Percentiles rank a stretch among this genome's conserved stretches.
Conservation (phyloP, 2,113 vertebrate genomes). For the Shinisaurus crocodilurus region DNA sequence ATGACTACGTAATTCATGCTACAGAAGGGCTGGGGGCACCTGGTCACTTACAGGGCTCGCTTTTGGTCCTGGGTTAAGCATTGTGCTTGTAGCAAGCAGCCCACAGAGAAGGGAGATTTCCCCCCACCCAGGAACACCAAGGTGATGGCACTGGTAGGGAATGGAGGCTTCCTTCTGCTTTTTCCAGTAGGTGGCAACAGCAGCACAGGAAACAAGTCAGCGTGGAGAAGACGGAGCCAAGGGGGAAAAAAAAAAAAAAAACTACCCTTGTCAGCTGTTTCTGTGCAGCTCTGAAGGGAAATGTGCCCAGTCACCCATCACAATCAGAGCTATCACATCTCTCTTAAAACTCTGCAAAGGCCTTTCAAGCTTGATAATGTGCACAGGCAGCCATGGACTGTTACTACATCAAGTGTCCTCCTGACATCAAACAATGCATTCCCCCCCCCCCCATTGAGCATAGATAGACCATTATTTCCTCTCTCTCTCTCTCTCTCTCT, state of each 20-base stretch:
- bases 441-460: not conserved
- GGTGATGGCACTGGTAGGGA: not conserved
- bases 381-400: conserved; percentile 11
- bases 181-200: conserved; percentile 83
- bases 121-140: not conserved
- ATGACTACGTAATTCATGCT: not conserved
- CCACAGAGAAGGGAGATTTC: not conserved
- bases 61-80: not conserved
- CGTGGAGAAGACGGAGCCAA: not conserved
- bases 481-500: not conserved
- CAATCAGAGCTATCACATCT: conserved; percentile 10
- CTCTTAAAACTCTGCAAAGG: conserved; percentile 31
- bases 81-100: not conserved
- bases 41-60: not conserved
- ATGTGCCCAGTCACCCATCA: conserved; percentile 44
- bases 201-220: conserved; percentile 18
- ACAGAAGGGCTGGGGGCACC: no score
- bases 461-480: not conserved
- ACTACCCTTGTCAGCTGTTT: conserved; percentile 27
- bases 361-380: conserved; percentile 37
- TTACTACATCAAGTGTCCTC: conserved; percentile 17
- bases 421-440: conserved; percentile 15
- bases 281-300: conserved; percentile 38
- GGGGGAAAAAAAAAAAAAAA: not conserved
- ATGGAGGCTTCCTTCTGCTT: not conserved